Evolutionary conservation across 2,888 invertebrate species (phyloP).

Genomic region (Scaptomyza polygonia): DNA sequence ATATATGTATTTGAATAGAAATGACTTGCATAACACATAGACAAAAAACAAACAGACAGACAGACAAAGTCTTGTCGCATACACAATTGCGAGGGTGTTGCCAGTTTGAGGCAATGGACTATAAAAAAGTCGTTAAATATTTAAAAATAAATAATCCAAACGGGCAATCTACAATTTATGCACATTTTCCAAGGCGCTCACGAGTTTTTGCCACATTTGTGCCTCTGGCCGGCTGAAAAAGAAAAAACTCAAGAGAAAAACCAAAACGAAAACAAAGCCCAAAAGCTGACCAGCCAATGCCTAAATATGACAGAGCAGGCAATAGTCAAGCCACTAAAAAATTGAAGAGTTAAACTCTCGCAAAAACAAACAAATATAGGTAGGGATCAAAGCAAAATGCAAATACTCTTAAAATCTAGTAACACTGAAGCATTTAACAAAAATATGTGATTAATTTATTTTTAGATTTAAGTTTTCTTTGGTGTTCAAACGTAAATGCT

Average conservation of each 20-base stretch:
- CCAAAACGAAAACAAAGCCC: background rate
- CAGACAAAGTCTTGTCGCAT: constrained; percentile 35
- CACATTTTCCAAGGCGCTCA: constrained; percentile 54
- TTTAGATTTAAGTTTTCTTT: no score
- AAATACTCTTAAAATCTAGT: constrained; percentile 9
- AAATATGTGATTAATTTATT: no score
- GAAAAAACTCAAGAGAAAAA: background rate
- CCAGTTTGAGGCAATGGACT: constrained; percentile 32
- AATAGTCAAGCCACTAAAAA: constrained; percentile 17
- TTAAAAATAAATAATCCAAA: constrained; percentile 71
- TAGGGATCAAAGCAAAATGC: background rate
- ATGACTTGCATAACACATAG: constrained; percentile 49
- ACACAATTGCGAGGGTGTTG: constrained; percentile 69
- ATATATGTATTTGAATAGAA: constrained; percentile 40
- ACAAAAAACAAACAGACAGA: background rate
- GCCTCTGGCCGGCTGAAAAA: constrained; percentile 33
- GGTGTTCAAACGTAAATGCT: no score
- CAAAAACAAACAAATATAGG: background rate
- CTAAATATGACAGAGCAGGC: constrained; percentile 46
- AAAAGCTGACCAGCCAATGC: constrained; percentile 26
- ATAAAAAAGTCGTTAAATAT: constrained; percentile 74
- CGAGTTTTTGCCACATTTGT: constrained; percentile 62
- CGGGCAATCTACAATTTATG: constrained; percentile 62
- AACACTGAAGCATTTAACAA: background rate
- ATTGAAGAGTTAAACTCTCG: constrained; percentile 24